Evolutionary conservation across 1,140 invertebrate genomes (phyloP), one percentile per base, ranked within the genome.

Genomic region (Kradibia gibbosae): DNA sequence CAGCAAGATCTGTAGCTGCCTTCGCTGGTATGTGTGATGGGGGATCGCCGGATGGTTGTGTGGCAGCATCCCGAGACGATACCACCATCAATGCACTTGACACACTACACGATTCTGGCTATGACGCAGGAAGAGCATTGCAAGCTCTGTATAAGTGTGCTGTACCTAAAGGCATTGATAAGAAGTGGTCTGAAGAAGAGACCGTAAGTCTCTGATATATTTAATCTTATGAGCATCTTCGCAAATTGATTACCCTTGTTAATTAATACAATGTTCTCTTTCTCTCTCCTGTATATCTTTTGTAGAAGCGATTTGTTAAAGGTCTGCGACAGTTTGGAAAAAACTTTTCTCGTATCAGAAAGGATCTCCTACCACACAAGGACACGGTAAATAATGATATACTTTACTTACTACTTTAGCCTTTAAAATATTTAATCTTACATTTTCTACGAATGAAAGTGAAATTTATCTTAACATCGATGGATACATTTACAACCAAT

Each of bases 21-120:
- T 99, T 99, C 93, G 96, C 95, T 84, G 96, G 98, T 86, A 99
- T 99, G 97, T 99, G 98, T 94, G 98, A 99, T 93, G 98, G 98
- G 79, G 98, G 98, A 84, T 97, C 97, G 82, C 96, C 97, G 20
- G 98, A 99, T 92, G 97, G 98, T 88, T 98, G 97, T 93, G 94
- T 97, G 87, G 98, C 98, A 82, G 98, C 98, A 86, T 97, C 97
- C 85, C 93, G 97, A 90, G 98, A 99, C 93, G 98, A 99, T 90
- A 99, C 98, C 73, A 99, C 98, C 86, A 98, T 99, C 87, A 99
- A 99, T 93, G 98, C 98, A 84, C 93, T 99, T 87, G 96, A 98
- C 91, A 96, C 97, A 88, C 93, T 99, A 34, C 98, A 99, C 92
- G 96, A 97, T 90, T 96, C 96, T 90, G 96, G 96, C 85, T 99